These are phyloP conservation scores for Phrixothrix hirtus DNA, from an alignment of 2,888 invertebrate genomes.

Conservation along the genomic window DNA sequence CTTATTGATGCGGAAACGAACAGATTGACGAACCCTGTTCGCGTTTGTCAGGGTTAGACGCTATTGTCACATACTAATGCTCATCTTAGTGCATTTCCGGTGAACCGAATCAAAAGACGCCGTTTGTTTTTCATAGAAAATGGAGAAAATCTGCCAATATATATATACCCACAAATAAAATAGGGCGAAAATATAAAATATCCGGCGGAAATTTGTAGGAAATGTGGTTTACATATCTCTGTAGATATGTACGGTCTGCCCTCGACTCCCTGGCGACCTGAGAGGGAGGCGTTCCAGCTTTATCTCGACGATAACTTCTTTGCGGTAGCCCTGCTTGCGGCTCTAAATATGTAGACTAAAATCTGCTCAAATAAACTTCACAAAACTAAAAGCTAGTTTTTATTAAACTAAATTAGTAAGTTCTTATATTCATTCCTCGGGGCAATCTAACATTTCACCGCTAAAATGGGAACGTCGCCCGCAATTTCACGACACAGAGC, in stretches of 20 bases:
- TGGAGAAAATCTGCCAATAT: slow-evolving; percentile 39
- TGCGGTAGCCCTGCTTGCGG: slow-evolving; percentile 20
- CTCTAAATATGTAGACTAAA: slow-evolving; percentile 17
- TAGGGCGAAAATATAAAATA: slow-evolving; percentile 45
- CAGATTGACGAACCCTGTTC: slow-evolving; percentile 55
- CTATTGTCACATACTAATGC: slow-evolving; percentile 50
- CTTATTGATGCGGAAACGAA: slow-evolving; percentile 53
- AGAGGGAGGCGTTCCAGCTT: slow-evolving; percentile 22
- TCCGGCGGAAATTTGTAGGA: slow-evolving; percentile 46
- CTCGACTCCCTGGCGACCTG: slow-evolving; percentile 36
- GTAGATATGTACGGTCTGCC: slow-evolving; percentile 28
- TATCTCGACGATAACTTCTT: slow-evolving; percentile 29
- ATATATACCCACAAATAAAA: slow-evolving; percentile 38
- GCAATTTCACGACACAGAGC: too few relatives aligned
- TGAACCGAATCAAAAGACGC: slow-evolving; percentile 24
- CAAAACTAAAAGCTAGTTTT: slow-evolving; percentile 18
- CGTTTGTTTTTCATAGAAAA: slow-evolving; percentile 37
- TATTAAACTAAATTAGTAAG: too few relatives aligned
- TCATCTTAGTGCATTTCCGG: slow-evolving; percentile 39
- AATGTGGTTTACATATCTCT: slow-evolving; percentile 46
- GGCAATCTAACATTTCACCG: too few relatives aligned
- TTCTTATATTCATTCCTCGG: too few relatives aligned
- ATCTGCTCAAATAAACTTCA: slow-evolving; percentile 12
- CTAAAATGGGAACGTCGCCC: too few relatives aligned
- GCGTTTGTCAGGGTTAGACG: slow-evolving; percentile 49